A percentile compares a stretch with the other conserved stretches of the same genome.
These are phyloP conservation scores for Tetraneura akinire DNA, from an alignment of 1,140 invertebrate species.

Conservation along the genomic window DNA sequence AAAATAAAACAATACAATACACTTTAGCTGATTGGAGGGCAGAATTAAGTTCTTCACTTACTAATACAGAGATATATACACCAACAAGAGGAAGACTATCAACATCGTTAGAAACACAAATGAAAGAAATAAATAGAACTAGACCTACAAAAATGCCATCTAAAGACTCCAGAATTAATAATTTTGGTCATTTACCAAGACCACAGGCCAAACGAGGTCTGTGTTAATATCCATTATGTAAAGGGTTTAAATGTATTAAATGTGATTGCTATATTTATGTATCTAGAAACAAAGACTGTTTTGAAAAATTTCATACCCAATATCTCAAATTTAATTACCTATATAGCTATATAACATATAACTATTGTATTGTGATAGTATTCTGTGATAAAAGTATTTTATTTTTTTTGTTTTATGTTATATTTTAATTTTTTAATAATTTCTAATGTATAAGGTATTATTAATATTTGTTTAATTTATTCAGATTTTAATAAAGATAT, in stretches of 20 bases:
- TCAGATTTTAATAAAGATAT: too few species aligned
- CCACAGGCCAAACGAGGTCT: neutral
- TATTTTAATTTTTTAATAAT: too few species aligned
- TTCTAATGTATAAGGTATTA: too few species aligned
- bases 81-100: neutral
- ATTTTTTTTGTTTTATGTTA: too few species aligned
- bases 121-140: neutral
- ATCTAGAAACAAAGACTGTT: neutral
- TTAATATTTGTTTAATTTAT: too few species aligned
- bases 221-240: neutral
- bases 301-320: conserved; percentile 12
- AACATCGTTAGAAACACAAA: neutral
- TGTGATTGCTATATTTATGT: neutral
- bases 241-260: neutral
- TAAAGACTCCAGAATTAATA: neutral
- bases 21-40: neutral
- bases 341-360: too few species aligned
- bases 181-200: neutral
- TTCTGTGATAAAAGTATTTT: too few species aligned
- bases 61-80: neutral
- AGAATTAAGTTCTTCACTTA: neutral
- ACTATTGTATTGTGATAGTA: too few species aligned
- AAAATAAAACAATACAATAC: neutral
- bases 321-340: too few species aligned
- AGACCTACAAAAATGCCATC: neutral